A percentile compares a stretch with the other conserved stretches of the same genome.
These are phyloP conservation scores for Flexamia atlantica DNA, from an alignment of 2,888 invertebrate genomes.

Conservation along the genomic window DNA sequence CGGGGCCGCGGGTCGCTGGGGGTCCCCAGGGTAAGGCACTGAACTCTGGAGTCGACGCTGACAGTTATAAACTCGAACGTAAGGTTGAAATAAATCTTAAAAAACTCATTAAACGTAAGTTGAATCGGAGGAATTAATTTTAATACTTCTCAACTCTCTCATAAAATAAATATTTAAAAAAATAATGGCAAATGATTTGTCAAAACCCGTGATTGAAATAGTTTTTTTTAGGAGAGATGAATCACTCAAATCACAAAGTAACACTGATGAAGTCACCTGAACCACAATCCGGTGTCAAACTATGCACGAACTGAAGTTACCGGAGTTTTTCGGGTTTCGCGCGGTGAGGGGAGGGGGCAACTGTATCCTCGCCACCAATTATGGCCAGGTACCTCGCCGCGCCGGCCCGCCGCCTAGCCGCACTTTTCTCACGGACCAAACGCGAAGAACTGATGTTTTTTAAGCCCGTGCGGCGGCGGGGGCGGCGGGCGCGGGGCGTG, in stretches of 20 bases:
- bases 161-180: not conserved
- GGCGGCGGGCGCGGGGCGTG: conserved; percentile 63
- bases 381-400: conserved; percentile 65
- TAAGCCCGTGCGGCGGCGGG: conserved; percentile 65
- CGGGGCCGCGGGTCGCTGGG: conserved; percentile 31
- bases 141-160: no score
- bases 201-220: no score
- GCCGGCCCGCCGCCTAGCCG: conserved; percentile 60
- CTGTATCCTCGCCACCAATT: conserved; percentile 69
- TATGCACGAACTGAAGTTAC: conserved; percentile 52
- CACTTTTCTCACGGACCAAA: conserved; percentile 66
- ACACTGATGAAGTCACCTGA: conserved; percentile 11
- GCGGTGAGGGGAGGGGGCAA: conserved; percentile 59
- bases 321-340: conserved; percentile 60
- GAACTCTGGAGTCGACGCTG: not conserved
- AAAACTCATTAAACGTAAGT: not conserved
- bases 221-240: no score
- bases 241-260: conserved; percentile 11
- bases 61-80: not conserved
- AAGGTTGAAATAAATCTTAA: not conserved
- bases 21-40: conserved; percentile 44
- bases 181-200: not conserved
- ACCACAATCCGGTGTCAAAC: conserved; percentile 56
- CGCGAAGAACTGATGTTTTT: conserved; percentile 68
- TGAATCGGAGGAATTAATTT: not conserved